phyloP scores from a whole-genome alignment of 2,888 invertebrate species.

The Steromphala cineraria region DNA sequence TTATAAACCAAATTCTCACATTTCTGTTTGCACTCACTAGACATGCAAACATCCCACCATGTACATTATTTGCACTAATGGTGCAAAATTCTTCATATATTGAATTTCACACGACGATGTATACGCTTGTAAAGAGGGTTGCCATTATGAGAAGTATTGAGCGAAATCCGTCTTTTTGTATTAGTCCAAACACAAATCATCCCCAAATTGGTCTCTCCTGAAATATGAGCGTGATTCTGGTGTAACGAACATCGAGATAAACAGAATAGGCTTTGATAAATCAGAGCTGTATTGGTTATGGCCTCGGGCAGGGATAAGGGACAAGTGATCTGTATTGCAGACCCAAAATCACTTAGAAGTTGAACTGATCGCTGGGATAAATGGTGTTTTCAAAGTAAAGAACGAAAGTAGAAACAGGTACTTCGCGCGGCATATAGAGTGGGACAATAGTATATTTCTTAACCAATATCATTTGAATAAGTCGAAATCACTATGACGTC shows the following conservation, averaged over 20 bases:
- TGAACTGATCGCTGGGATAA: too few species aligned
- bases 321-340: not conserved
- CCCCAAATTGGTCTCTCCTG: not conserved
- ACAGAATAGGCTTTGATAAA: constrained; percentile 1
- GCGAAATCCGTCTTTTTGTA: not conserved
- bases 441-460: too few species aligned
- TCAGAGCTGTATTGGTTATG: not conserved
- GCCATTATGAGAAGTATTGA: not conserved
- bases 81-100: not conserved
- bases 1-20: too few species aligned
- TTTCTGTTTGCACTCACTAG: too few species aligned
- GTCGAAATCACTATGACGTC: too few species aligned
- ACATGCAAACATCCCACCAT: too few species aligned
- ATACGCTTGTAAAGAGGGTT: not conserved
- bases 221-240: not conserved
- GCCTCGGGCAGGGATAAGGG: not conserved
- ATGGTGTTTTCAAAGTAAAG: too few species aligned
- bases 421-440: too few species aligned
- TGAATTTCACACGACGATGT: not conserved
- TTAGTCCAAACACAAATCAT: not conserved
- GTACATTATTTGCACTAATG: too few species aligned
- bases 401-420: too few species aligned
- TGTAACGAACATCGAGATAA: not conserved
- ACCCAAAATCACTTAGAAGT: too few species aligned
- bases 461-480: too few species aligned